phyloP scores from a whole-genome alignment of 2,113 vertebrate species.

The Thinocorus orbignyianus region DNA sequence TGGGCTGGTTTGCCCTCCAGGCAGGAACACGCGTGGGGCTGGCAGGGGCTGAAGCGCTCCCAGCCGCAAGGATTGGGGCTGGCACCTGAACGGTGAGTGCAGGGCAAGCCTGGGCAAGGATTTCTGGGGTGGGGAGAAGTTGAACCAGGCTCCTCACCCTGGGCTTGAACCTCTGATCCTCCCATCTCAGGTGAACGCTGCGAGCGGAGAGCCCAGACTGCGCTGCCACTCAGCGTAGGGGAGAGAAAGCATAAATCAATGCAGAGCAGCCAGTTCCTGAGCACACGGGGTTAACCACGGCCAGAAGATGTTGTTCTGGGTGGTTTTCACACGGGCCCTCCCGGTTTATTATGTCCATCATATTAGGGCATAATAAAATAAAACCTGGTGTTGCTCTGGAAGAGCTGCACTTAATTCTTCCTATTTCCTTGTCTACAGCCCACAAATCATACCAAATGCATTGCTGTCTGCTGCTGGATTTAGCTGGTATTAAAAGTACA shows the following conservation, averaged over 20 bases:
- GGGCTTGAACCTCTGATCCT: not conserved
- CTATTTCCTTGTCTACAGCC: not conserved
- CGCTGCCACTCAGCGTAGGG: not conserved
- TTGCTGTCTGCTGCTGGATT: not conserved
- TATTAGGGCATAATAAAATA: not conserved
- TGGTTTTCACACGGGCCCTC: not conserved
- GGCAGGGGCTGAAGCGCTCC: not conserved
- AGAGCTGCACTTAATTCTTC: not conserved
- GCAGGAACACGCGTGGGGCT: not conserved
- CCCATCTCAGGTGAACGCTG: not conserved
- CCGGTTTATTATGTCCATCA: not conserved
- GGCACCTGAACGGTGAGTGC: rapidly evolving
- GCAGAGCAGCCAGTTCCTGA: not conserved
- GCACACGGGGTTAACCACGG: not conserved
- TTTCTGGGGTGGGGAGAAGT: no score
- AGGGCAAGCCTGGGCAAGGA: not conserved
- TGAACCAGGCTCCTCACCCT: not conserved
- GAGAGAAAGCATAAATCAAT: not conserved
- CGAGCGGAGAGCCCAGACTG: not conserved
- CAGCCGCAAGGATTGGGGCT: not conserved
- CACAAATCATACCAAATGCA: not conserved
- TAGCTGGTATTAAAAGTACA: not conserved
- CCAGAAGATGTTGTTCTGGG: not conserved
- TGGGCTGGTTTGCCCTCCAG: not conserved
- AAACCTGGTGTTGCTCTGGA: not conserved